Conservation (phyloP, 2,888 invertebrate species). For the Rotaria socialis region DNA sequence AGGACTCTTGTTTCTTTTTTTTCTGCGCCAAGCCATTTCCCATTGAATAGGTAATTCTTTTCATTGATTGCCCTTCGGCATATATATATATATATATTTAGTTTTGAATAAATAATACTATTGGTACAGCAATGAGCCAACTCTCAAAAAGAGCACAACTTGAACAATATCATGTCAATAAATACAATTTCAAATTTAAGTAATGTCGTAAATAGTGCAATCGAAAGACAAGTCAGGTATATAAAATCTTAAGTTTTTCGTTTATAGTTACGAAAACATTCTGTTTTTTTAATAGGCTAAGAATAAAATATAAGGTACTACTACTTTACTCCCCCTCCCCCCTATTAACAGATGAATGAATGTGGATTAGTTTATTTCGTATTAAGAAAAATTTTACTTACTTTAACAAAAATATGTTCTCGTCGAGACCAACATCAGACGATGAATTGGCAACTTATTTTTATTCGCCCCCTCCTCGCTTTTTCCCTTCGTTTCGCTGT, state of each 20-base stretch:
- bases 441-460: neutral
- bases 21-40: no score
- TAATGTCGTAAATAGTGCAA: neutral
- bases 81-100: neutral
- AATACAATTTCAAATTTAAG: neutral
- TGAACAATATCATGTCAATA: neutral
- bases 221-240: conserved; percentile 6
- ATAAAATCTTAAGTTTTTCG: neutral
- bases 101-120: neutral
- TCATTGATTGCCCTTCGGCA: no score
- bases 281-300: no score
- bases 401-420: neutral
- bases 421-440: neutral
- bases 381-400: neutral
- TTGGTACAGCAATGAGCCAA: neutral
- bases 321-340: no score
- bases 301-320: no score
- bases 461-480: neutral
- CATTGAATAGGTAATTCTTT: no score
- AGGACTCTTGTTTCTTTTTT: no score
- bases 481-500: neutral
- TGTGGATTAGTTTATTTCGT: neutral
- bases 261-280: no score
- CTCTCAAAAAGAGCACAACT: neutral
- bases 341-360: no score